Conservation (phyloP, 2,113 vertebrate species). For the Rafetus swinhoei region DNA sequence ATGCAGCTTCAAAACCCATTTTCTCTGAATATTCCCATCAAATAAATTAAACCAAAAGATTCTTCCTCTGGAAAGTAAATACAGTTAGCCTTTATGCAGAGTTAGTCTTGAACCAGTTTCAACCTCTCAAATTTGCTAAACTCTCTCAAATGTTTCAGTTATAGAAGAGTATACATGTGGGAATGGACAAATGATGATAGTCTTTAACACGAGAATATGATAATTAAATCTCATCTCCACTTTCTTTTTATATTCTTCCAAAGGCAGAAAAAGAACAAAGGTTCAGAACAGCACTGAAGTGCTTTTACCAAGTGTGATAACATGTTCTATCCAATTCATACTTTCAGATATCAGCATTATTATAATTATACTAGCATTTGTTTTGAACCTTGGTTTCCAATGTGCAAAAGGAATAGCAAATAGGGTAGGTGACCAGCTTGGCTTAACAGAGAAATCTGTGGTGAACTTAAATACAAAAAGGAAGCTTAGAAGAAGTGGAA, state of each 20-base stretch:
- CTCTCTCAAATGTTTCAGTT: constrained; percentile 11
- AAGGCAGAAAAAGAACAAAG: constrained; percentile 14
- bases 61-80: not conserved
- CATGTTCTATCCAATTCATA: not conserved
- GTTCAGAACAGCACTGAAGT: not conserved
- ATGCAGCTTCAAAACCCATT: not conserved
- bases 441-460: no score
- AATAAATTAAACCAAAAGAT: not conserved
- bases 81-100: not conserved
- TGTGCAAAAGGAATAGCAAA: no score
- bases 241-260: constrained; percentile 24
- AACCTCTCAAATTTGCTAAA: not conserved
- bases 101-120: not conserved
- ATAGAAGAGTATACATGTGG: not conserved
- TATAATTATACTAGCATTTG: not conserved
- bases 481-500: no score
- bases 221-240: constrained; percentile 38
- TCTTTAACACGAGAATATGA: not conserved
- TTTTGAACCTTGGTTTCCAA: not conserved
- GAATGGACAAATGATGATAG: constrained; percentile 14
- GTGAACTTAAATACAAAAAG: no score
- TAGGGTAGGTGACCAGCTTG: no score
- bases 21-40: not conserved
- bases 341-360: not conserved
- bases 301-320: not conserved